Conservation (phyloP, 2,113 vertebrate genomes). For the Galbula dea region DNA sequence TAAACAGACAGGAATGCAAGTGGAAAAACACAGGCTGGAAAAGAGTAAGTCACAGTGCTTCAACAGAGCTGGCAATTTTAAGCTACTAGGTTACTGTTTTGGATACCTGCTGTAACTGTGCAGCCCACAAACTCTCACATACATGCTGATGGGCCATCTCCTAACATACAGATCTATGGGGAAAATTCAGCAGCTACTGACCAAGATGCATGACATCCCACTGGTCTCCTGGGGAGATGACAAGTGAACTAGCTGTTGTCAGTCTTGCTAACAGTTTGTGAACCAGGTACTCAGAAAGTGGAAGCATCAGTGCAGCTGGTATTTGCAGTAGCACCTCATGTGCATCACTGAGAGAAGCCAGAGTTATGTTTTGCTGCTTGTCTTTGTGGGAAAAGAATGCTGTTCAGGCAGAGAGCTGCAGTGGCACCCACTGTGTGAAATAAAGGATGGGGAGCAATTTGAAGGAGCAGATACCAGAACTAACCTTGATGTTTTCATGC, state of each 20-base stretch:
- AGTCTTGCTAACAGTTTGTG: neutral
- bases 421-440: neutral
- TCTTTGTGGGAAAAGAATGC: neutral
- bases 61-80: neutral
- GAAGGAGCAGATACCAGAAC: neutral
- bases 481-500: too few species aligned
- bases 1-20: conserved; percentile 2
- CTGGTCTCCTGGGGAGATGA: neutral
- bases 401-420: neutral
- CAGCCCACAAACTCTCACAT: neutral
- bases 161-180: neutral
- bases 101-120: neutral
- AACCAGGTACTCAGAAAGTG: neutral
- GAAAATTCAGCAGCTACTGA: neutral
- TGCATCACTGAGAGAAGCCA: neutral
- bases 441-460: neutral
- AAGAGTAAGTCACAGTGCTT: neutral
- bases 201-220: neutral
- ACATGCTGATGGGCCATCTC: neutral
- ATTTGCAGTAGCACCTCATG: neutral
- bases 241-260: neutral
- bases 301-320: neutral
- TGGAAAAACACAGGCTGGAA: neutral
- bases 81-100: neutral
- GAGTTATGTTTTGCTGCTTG: neutral